Evolutionary conservation across 2,113 vertebrate genomes (phyloP).

Genomic region (Cyanoramphus novaezelandiae): DNA sequence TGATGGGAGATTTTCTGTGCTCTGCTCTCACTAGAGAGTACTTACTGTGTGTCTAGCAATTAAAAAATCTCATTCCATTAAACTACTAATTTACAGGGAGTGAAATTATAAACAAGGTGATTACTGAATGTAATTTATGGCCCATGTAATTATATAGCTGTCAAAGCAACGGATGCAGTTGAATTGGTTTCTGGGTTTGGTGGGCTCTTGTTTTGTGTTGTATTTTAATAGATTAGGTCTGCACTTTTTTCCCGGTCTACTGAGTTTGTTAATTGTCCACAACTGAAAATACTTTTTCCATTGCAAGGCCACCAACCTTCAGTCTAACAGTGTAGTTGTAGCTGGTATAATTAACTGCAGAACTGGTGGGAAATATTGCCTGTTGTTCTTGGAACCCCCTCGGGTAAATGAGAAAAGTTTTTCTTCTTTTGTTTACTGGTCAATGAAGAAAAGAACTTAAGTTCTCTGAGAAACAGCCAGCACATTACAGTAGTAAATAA

Average conservation of each 20-base stretch:
- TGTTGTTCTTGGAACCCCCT: background rate
- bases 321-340: background rate
- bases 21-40: slow-evolving; percentile 1
- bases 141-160: slow-evolving; percentile 70
- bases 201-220: background rate
- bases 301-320: slow-evolving; percentile 35
- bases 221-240: background rate
- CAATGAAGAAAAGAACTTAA: background rate
- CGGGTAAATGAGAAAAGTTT: background rate
- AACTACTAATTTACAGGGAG: slow-evolving; percentile 67
- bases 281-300: slow-evolving; percentile 36
- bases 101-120: slow-evolving; percentile 75
- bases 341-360: slow-evolving; percentile 24
- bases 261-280: slow-evolving; percentile 61
- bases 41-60: background rate
- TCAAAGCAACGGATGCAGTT: slow-evolving; percentile 50
- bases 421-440: background rate
- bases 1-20: background rate
- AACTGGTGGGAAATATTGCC: background rate
- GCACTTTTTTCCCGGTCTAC: slow-evolving; percentile 28
- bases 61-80: slow-evolving; percentile 62
- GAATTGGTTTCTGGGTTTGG: background rate
- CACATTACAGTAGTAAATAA: background rate
- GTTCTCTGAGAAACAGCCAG: background rate
- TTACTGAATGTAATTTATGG: slow-evolving; percentile 67